Base-by-base conservation (phyloP, 1,140 invertebrate species). In the Rhizoglyphus robini region DNA sequence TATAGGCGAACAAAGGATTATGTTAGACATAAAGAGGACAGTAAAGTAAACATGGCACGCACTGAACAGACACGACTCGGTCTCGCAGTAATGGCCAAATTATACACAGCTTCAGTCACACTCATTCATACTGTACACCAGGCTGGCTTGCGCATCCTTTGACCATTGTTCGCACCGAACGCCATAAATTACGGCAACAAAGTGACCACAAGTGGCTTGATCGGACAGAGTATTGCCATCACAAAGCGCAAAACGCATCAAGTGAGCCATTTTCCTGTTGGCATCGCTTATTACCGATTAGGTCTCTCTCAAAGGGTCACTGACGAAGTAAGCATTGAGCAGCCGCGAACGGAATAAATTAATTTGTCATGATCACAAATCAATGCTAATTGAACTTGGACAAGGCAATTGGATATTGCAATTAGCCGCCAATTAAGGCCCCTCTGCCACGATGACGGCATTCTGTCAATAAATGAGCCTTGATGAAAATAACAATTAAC, bases 1-100 rank as follows among this genome's bases (percentile, higher is more conserved):
- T 54, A 54, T 54, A 54, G 51, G 51, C 51, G 51, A 54, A 54
- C 51, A 54, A 54, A 54, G 51, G 51, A 54, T 54, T 54, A 54
- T 25, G 51, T 54, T 11, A 54, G 8, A 20, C 23, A 54, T 11
- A 32, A 5, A 54, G 20, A 5, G 31, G 8, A 54, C 23, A 25
- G 8, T 8, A 54, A 54, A 8, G 20, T 20, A 54, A 54, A 54
- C 8, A 54, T 8, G 51, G 8, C 51, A 54, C 51, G 8, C 15
- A 23, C 15, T 32, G 51, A 8, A 8, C 20, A 15, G 15, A 27
- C 51, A 32, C 23, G 51, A 32, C 8, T 27, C 8, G 51, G 5
- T 32, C 23, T 54, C 20, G 51, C 51, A 8, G 51, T 54, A 54
- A 54, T 54, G 20, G 51, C 51, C 51, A 54, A 54, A 54, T 54